Conservation (phyloP, 2,797 vertebrate species). For the Xerus rutilus region DNA sequence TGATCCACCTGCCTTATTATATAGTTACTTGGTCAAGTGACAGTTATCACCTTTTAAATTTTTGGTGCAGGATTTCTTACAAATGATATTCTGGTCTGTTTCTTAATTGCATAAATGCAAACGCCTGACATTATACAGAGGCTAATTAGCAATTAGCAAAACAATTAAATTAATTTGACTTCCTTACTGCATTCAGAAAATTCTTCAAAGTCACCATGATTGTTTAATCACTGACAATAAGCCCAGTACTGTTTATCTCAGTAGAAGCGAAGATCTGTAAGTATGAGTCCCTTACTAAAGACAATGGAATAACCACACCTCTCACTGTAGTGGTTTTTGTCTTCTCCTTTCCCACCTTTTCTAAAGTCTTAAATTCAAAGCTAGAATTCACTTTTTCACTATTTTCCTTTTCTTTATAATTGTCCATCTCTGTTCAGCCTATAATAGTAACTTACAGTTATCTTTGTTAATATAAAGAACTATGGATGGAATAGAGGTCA, state of each 20-base stretch:
- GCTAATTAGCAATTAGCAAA: constrained; percentile 40
- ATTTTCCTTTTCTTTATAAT: constrained; percentile 36
- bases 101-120: constrained; percentile 49
- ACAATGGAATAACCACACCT: fast-evolving
- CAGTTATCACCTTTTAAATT: not conserved
- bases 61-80: not conserved
- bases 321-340: not conserved
- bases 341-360: not conserved
- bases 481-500: too few species aligned
- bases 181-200: constrained; percentile 61
- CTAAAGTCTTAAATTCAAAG: constrained; percentile 5
- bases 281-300: not conserved
- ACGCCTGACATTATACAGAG: constrained; percentile 17
- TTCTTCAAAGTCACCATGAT: constrained; percentile 49
- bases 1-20: not conserved
- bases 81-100: constrained; percentile 10
- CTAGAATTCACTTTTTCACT: not conserved
- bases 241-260: not conserved
- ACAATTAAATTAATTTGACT: constrained; percentile 62
- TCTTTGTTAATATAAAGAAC: not conserved
- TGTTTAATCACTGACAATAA: constrained; percentile 2
- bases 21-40: not conserved
- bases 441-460: not conserved
- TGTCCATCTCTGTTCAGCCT: not conserved
- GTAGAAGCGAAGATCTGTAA: not conserved